These are phyloP conservation scores for Trigoniulus corallinus DNA, from an alignment of 1,140 invertebrate genomes.

Conservation along the genomic window DNA sequence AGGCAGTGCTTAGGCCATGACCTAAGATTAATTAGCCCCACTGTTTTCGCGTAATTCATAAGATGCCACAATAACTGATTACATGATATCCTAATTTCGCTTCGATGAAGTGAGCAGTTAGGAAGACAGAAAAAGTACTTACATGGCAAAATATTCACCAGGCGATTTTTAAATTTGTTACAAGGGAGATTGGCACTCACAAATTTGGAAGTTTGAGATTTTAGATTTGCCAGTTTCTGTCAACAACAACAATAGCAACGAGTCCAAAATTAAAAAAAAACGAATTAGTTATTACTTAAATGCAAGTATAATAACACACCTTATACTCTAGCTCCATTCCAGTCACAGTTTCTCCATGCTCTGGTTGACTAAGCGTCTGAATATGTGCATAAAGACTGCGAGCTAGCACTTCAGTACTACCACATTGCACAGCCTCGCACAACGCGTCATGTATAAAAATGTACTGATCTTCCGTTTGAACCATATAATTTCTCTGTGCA, in stretches of 20 bases:
- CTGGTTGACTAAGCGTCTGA: slow-evolving; percentile 69
- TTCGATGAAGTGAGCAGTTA: no score
- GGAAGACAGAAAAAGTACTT: slow-evolving; percentile 17
- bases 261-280: slow-evolving; percentile 9
- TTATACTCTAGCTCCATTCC: slow-evolving; percentile 98
- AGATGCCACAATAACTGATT: not conserved
- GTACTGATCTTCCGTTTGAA: slow-evolving; percentile 93
- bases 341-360: slow-evolving; percentile 42
- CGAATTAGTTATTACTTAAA: not conserved
- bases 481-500: slow-evolving; percentile 93
- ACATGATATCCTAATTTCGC: not conserved
- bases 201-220: slow-evolving; percentile 83
- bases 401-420: slow-evolving; percentile 83
- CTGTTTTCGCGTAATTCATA: no score
- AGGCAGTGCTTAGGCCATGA: no score
- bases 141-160: slow-evolving; percentile 93
- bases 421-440: slow-evolving; percentile 87
- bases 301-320: slow-evolving; percentile 23
- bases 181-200: slow-evolving; percentile 87
- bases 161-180: slow-evolving; percentile 95
- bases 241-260: slow-evolving; percentile 17
- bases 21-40: no score
- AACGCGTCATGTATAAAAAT: slow-evolving; percentile 97
- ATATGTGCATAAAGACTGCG: slow-evolving; percentile 84
- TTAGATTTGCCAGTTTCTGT: slow-evolving; percentile 80